Evolutionary conservation across 2,113 vertebrate species (phyloP), one percentile per base, ranked within the genome.

Genomic region (Tragulus kanchil): DNA sequence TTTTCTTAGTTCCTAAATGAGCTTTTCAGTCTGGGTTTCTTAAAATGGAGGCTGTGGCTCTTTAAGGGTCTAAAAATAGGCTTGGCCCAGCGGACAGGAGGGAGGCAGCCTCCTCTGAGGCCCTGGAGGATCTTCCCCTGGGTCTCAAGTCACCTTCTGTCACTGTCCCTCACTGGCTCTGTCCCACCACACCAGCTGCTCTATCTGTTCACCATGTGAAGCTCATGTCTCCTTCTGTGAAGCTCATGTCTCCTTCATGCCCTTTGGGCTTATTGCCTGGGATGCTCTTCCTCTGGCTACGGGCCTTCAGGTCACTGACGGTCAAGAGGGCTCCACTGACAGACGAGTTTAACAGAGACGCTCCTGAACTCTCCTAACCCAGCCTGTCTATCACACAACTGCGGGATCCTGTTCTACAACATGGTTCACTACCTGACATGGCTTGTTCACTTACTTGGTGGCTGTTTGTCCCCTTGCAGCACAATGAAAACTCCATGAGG

Each of bases 381-480:
- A 14, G 15, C 23, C 23, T 6, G 3, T 15, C 7, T 50, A 75
- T 82, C 73, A 3, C 5, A 5, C 12, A 42, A 19, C 11, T 8
- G 0, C 7, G 45, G 15, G 13, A 8, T 36, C 16, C 16, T 42
- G 12, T 25, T 31, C 12, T 48, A 42, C 26, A 0, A 10, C 45
- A 52, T 4, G 14, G 25, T 6, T 23, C 69, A 15, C n/a, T 77
- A 28, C 26, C 58, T 28, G 50, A 9, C 16, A 25, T 21, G 31
- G 11, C 64, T 86, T 52, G 6, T 59, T 92, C n/a, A 45, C 61
- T 71, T 79, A 61, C 11, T 42, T 54, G 31, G 31, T 50, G 45
- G 8, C 8, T 25, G 7, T 79, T 88, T 79, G 69, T 42, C 42
- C 48, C 77, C 16, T 4, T 8, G 50, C 0, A 10, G 26, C 56